phyloP scores from a whole-genome alignment of 1,140 invertebrate genomes.

The Drusus annulatus region DNA sequence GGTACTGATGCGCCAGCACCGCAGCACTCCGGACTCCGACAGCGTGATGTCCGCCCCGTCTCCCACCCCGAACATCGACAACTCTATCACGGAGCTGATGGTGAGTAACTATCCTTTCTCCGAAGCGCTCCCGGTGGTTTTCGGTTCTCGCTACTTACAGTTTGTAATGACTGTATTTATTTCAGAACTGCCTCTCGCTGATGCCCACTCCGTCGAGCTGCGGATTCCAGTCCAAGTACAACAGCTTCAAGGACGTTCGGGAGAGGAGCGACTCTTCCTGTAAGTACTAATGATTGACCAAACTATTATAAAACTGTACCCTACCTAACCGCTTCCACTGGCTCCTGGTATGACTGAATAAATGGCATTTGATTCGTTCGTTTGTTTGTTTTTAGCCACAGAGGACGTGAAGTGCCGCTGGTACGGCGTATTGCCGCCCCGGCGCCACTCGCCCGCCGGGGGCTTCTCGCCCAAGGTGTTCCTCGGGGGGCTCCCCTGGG shows the following conservation, averaged over 20 bases:
- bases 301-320: too few species aligned
- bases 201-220: constrained; percentile 2
- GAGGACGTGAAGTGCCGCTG: constrained; percentile 45
- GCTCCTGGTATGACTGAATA: too few species aligned
- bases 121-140: too few species aligned
- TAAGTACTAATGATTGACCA: too few species aligned
- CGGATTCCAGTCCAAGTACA: constrained; percentile 4
- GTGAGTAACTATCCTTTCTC: too few species aligned
- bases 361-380: too few species aligned
- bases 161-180: constrained; percentile 12
- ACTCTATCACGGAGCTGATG: constrained; percentile 54
- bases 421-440: constrained; percentile 42
- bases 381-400: constrained; percentile 7
- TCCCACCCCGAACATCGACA: constrained; percentile 49
- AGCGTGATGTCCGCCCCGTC: constrained; percentile 38
- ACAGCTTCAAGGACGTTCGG: not conserved
- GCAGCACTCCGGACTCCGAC: constrained; percentile 44
- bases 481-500: constrained; percentile 97
- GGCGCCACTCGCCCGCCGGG: constrained; percentile 67
- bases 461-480: constrained; percentile 87
- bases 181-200: constrained; percentile 48
- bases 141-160: not conserved
- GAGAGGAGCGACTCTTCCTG: constrained; percentile 20
- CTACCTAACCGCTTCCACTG: too few species aligned
- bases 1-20: not conserved